Evolutionary conservation across 2,888 invertebrate species (phyloP), one percentile per base, ranked within the genome.

Genomic region (Tachina fera): DNA sequence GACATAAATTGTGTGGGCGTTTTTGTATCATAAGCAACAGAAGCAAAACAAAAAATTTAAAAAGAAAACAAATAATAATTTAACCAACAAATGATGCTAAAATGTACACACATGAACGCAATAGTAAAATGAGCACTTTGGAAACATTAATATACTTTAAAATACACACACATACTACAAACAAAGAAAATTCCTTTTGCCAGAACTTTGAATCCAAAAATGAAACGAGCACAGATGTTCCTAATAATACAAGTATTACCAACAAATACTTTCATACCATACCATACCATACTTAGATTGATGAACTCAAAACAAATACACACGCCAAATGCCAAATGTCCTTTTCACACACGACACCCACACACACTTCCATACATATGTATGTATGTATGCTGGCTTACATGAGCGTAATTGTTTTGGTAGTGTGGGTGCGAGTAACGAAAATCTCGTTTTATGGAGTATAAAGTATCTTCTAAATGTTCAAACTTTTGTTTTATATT

Each of bases 381-480:
- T n/a, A n/a, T n/a, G n/a, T n/a, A n/a, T n/a, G n/a, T n/a, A n/a
- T 19, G 49, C 9, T 9, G 9, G 14, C 16, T 53, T 43, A 58
- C 31, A 31, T 31, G 31, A 31, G 31, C 31, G 31, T 47, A 45
- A 39, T 43, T 31, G 14, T 16, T 19, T 53, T n/a, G 9, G 13
- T 19, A 3, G 68, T 39, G n/a, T 8, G 19, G 8, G 6, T 39
- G 56, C 6, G 2, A n/a, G 47, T 19, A 47, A 65, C 65, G 63
- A 77, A 31, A 74, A 78, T 85, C 74, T 71, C 45, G 45, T 85
- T 85, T 78, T 85, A 85, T 82, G 47, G 22, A 75, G 82, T 75
- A 78, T 75, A 82, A 85, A 85, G 78, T 82, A 85, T 85, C 82
- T 85, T 71, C 78, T 47, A 65, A 85, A 82, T 79, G 85, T 72